Evolutionary conservation across 1,140 invertebrate species (phyloP).

Genomic region (Tigriopus japonicus): DNA sequence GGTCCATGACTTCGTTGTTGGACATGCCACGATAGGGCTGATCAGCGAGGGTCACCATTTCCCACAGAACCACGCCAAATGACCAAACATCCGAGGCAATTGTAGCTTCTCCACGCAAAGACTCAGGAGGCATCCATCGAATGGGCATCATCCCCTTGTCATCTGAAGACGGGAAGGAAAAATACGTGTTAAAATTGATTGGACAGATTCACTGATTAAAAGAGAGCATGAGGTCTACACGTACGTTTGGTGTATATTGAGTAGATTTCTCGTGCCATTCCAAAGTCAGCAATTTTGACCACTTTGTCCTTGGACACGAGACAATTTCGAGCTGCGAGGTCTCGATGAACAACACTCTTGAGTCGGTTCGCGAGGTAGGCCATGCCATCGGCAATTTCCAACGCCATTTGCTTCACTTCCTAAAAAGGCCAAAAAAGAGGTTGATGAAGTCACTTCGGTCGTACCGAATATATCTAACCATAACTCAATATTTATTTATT

Average conservation of each 20-base stretch:
- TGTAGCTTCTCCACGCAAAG: constrained; percentile 70
- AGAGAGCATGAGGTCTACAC: background rate
- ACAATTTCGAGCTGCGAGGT: constrained; percentile 90
- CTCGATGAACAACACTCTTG: constrained; percentile 53
- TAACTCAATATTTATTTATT: too few relatives aligned
- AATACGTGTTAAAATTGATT: background rate
- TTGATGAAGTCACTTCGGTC: too few relatives aligned
- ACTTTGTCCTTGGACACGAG: constrained; percentile 79
- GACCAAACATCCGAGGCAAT: constrained; percentile 87
- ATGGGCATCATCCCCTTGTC: constrained; percentile 71
- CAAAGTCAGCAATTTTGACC: constrained; percentile 90
- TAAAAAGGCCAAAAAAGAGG: constrained; percentile 19
- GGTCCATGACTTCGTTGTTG: constrained; percentile 39
- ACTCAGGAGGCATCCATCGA: constrained; percentile 87
- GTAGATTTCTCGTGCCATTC: constrained; percentile 89
- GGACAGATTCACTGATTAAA: too few relatives aligned
- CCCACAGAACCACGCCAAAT: constrained; percentile 90
- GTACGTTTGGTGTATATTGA: background rate
- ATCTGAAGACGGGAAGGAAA: constrained; percentile 17
- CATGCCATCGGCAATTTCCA: constrained; percentile 97
- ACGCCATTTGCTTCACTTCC: constrained; percentile 56
- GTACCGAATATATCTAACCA: background rate
- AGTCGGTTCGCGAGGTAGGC: constrained; percentile 49
- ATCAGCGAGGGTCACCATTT: constrained; percentile 87
- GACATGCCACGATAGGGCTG: constrained; percentile 75